Conservation (phyloP, 2,797 vertebrate genomes). For the Okamejei kenojei region DNA sequence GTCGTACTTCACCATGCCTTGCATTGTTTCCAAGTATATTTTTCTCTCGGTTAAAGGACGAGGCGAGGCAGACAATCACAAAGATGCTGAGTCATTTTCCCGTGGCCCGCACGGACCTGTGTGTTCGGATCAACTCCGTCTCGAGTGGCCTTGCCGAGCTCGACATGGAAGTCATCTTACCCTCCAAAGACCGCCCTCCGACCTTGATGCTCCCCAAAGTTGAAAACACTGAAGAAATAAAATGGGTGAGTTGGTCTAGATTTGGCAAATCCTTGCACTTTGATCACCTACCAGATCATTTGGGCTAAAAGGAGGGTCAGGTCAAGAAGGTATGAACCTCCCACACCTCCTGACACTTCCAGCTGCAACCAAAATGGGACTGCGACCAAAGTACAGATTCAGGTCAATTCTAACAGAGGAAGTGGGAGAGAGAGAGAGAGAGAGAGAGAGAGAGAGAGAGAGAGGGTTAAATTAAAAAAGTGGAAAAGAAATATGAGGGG, state of each 20-base stretch:
- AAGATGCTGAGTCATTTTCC: constrained; percentile 73
- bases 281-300: constrained; percentile 40
- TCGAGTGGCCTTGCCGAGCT: constrained; percentile 81
- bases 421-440: constrained; percentile 44
- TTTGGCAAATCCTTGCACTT: constrained; percentile 39
- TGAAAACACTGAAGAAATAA: constrained; percentile 75
- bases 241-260: constrained; percentile 71
- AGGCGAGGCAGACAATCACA: constrained; percentile 74
- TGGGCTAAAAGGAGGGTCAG: constrained; percentile 19
- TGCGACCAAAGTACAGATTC: not conserved
- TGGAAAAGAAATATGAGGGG: constrained; percentile 55
- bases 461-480: constrained; percentile 59
- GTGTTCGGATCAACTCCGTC: constrained; percentile 87
- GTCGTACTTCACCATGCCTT: too few species aligned
- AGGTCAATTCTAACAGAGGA: constrained; percentile 31
- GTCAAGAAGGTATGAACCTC: constrained; percentile 5
- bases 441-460: constrained; percentile 26
- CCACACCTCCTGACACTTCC: not conserved
- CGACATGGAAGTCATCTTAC: constrained; percentile 76
- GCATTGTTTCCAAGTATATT: not conserved
- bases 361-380: not conserved
- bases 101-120: constrained; percentile 79
- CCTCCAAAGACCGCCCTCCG: constrained; percentile 72
- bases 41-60: constrained; percentile 55
- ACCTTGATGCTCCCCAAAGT: constrained; percentile 96